These are phyloP conservation scores for Channa striata DNA, from an alignment of 2,797 vertebrate species.

Conservation along the genomic window DNA sequence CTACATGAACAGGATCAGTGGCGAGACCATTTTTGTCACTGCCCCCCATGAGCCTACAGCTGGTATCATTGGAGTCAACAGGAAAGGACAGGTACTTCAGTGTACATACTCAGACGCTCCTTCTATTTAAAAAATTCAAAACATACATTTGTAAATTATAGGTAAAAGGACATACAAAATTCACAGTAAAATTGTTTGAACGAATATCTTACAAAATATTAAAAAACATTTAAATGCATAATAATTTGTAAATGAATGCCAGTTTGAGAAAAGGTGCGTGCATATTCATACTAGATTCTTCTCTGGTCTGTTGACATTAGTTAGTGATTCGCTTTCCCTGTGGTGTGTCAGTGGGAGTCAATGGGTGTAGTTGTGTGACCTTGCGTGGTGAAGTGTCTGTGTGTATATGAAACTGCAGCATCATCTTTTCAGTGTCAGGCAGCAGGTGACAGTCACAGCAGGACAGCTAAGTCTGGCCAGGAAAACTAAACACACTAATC, in stretches of 20 bases:
- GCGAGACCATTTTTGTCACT: conserved; percentile 99
- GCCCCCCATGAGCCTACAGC: conserved; percentile 98
- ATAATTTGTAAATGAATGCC: conserved; percentile 3
- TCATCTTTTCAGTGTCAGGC: conserved; percentile 49
- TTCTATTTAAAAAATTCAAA: neutral
- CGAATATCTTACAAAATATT: neutral
- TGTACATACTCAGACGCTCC: neutral
- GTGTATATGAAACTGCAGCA: conserved; percentile 48
- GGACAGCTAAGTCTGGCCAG: conserved; percentile 52
- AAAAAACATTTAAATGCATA: neutral
- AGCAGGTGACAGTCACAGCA: conserved; percentile 63
- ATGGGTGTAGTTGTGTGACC: conserved; percentile 45
- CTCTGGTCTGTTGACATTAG: conserved; percentile 15
- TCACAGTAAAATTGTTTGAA: neutral
- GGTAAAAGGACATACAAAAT: neutral
- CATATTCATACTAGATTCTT: neutral
- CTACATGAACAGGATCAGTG: conserved; percentile 99
- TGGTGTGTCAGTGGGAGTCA: conserved; percentile 16
- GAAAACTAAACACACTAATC: conserved; percentile 73
- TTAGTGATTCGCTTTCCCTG: conserved; percentile 25
- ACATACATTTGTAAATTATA: neutral
- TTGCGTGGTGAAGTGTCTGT: conserved; percentile 52
- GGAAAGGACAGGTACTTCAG: conserved; percentile 93
- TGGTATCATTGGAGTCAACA: conserved; percentile 99
- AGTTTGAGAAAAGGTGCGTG: neutral